These are phyloP conservation scores for Myiozetetes cayanensis DNA, from an alignment of 2,113 vertebrate genomes.

Conservation along the genomic window DNA sequence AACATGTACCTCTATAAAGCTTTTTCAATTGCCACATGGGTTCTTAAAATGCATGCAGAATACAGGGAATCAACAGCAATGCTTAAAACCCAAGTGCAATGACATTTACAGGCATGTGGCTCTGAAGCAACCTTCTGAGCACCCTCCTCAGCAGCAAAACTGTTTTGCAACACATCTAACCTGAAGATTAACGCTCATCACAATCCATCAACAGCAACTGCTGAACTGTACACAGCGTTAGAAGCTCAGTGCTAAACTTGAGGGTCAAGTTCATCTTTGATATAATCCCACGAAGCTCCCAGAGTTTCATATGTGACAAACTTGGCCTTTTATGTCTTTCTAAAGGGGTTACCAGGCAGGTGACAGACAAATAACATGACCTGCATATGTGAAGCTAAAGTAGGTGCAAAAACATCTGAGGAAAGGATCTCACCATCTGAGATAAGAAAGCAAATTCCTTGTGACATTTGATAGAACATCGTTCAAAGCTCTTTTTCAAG, in stretches of 20 bases:
- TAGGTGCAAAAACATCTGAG: neutral
- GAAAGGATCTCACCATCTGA: neutral
- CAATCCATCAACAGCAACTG: neutral
- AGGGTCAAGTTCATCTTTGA: constrained; percentile 19
- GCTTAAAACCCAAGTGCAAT: neutral
- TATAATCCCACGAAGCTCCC: neutral
- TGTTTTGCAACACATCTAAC: neutral
- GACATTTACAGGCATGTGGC: neutral
- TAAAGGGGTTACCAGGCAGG: neutral
- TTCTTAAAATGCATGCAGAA: neutral
- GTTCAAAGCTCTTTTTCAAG: neutral
- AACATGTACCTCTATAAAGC: neutral
- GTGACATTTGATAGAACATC: neutral
- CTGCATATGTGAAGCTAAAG: neutral
- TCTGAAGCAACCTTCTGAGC: neutral
- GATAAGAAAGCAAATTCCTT: neutral
- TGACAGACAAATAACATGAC: neutral
- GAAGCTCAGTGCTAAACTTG: neutral
- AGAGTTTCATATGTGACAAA: neutral
- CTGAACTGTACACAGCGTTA: neutral
- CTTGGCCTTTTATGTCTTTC: neutral
- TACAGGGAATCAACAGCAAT: neutral
- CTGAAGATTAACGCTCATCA: neutral
- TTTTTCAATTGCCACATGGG: neutral
- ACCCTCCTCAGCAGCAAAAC: neutral